A percentile compares a stretch with the other conserved stretches of the same genome.
Conservation (phyloP, 2,113 vertebrate genomes). For the Cercocebus atys region DNA sequence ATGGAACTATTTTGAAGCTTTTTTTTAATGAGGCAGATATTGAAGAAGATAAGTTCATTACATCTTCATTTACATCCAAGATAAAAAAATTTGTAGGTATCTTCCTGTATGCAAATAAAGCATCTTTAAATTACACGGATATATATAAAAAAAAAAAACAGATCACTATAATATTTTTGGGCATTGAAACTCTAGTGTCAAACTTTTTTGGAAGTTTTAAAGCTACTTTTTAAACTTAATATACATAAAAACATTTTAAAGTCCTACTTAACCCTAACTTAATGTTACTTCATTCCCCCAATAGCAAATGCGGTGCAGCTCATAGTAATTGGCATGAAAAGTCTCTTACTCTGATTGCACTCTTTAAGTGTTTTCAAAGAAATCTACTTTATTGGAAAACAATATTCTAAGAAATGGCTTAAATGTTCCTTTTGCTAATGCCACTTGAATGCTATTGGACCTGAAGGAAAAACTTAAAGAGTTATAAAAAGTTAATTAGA, state of each 20-base stretch:
- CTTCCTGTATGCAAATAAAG: background rate
- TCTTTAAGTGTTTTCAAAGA: slow-evolving; percentile 59
- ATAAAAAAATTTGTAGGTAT: background rate
- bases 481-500: slow-evolving; percentile 70
- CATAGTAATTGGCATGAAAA: slow-evolving; percentile 62
- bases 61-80: background rate
- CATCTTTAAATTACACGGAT: background rate
- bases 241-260: slow-evolving; percentile 55
- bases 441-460: slow-evolving; percentile 49
- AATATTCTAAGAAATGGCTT: slow-evolving; percentile 50
- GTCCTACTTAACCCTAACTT: slow-evolving; percentile 62
- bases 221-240: slow-evolving; percentile 60
- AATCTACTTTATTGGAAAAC: slow-evolving; percentile 62
- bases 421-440: slow-evolving; percentile 63
- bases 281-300: slow-evolving; percentile 69
- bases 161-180: background rate
- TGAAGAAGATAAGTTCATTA: background rate
- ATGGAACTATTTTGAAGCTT: background rate
- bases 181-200: background rate
- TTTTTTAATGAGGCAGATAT: background rate
- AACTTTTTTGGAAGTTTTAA: slow-evolving; percentile 54
- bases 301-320: slow-evolving; percentile 48
- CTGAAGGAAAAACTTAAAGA: slow-evolving; percentile 61
- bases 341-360: slow-evolving; percentile 60
- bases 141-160: background rate